These are phyloP conservation scores for Panthera uncia DNA, from an alignment of 2,113 vertebrate genomes.

Conservation along the genomic window DNA sequence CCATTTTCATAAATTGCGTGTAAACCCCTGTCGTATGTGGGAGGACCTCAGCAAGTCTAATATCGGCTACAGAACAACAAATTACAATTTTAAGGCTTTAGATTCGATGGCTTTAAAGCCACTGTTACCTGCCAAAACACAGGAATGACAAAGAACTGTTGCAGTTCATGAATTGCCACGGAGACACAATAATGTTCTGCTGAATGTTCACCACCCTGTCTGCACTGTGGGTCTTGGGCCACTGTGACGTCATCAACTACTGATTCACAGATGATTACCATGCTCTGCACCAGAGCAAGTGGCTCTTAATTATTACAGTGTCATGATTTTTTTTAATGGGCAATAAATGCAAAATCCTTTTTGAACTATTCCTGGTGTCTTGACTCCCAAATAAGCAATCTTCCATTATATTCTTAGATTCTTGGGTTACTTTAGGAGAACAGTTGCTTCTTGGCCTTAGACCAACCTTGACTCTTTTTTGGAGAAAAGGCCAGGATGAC, in stretches of 20 bases:
- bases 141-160: not conserved
- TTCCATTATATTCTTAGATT: not conserved
- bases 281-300: not conserved
- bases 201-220: not conserved
- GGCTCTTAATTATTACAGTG: conserved; percentile 17
- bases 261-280: not conserved
- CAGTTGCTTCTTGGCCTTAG: not conserved
- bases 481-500: not conserved
- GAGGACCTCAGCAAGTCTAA: conserved; percentile 8
- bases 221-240: not conserved
- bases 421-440: not conserved
- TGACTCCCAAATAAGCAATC: not conserved
- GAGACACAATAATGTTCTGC: not conserved
- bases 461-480: not conserved
- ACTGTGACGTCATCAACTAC: not conserved
- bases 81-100: conserved; percentile 29
- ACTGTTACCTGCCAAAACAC: not conserved
- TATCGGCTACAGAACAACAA: conserved; percentile 32
- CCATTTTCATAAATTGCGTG: conserved; percentile 28
- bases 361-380: not conserved
- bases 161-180: not conserved
- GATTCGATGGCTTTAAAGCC: not conserved
- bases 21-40: conserved; percentile 8
- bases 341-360: not conserved
- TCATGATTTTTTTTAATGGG: not conserved